phyloP scores from a whole-genome alignment of 2,797 vertebrate species.

The Clarias fuscus region DNA sequence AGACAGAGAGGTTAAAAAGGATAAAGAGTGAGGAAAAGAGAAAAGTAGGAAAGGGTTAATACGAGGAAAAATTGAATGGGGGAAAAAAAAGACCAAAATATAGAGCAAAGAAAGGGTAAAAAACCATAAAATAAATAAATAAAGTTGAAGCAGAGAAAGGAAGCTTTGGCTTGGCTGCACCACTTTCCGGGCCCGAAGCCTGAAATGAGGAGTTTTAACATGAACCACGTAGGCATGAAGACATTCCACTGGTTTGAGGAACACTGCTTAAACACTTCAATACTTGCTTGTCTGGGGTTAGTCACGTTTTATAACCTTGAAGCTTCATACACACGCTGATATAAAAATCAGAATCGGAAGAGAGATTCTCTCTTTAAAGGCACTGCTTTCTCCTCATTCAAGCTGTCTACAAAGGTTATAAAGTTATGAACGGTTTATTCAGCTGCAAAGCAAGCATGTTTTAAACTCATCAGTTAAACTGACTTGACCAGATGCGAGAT shows the following conservation, averaged over 20 bases:
- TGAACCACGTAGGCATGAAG: too few relatives aligned
- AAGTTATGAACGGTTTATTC: background rate
- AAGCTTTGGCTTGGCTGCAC: background rate
- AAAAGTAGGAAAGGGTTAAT: background rate
- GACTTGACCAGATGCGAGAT: background rate
- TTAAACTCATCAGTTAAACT: background rate
- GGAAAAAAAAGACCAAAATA: slow-evolving; percentile 15
- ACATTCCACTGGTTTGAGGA: background rate
- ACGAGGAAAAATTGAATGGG: slow-evolving; percentile 21
- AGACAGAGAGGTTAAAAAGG: background rate
- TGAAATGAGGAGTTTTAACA: background rate
- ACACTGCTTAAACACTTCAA: background rate
- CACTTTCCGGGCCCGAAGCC: background rate
- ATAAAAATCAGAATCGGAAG: background rate
- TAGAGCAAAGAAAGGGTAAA: background rate
- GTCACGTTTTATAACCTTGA: too few relatives aligned
- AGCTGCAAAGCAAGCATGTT: background rate
- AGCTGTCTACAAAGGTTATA: background rate
- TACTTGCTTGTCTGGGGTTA: background rate
- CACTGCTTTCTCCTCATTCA: background rate
- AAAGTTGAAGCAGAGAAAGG: slow-evolving; percentile 7
- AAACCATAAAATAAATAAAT: slow-evolving; percentile 19
- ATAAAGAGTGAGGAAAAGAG: background rate
- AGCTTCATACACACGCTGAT: background rate
- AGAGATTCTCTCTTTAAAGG: background rate